These are phyloP conservation scores for Mesocentrotus franciscanus DNA, from an alignment of 53 echinoderm and acorn worm genomes.

Conservation along the genomic window DNA sequence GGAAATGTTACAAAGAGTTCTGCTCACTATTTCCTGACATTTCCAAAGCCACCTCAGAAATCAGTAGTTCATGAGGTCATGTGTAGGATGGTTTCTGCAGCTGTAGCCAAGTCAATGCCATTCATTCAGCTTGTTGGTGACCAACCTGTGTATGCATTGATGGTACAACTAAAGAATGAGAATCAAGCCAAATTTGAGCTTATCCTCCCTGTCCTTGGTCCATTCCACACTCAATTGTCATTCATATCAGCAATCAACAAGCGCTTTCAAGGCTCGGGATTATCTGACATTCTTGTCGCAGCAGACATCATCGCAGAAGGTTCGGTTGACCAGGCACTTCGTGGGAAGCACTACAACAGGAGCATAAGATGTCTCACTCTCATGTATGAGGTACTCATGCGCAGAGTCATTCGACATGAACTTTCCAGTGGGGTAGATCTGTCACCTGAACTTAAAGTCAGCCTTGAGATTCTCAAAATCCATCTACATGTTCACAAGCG, in stretches of 20 bases:
- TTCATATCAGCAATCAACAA: slow-evolving; percentile 68
- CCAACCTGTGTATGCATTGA: slow-evolving; percentile 1
- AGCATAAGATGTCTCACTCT: slow-evolving; percentile 62
- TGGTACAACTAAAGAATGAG: slow-evolving; percentile 39
- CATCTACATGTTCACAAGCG: neutral
- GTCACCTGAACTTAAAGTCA: neutral
- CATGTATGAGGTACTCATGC: slow-evolving; percentile 55
- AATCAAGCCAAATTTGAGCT: slow-evolving; percentile 20
- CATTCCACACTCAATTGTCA: slow-evolving; percentile 52
- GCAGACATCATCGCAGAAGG: slow-evolving; percentile 69
- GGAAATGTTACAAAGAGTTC: neutral
- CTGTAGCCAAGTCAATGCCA: slow-evolving; percentile 34
- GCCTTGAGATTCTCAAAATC: slow-evolving; percentile 36
- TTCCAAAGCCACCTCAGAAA: slow-evolving; percentile 54
- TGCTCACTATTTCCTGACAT: slow-evolving; percentile 34
- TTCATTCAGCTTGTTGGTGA: slow-evolving; percentile 48
- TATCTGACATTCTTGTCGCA: slow-evolving; percentile 65
- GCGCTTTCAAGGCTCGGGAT: slow-evolving; percentile 61
- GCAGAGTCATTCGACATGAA: neutral
- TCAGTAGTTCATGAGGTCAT: slow-evolving; percentile 54
- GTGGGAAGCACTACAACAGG: slow-evolving; percentile 71
- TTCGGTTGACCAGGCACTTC: slow-evolving; percentile 65
- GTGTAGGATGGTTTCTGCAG: slow-evolving; percentile 20
- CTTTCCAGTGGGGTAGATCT: neutral
- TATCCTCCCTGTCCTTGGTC: slow-evolving; percentile 44